Percentiles rank a stretch among this genome's conserved stretches.
Conservation (phyloP, 2,113 vertebrate genomes). For the Muntiacus muntjak region DNA sequence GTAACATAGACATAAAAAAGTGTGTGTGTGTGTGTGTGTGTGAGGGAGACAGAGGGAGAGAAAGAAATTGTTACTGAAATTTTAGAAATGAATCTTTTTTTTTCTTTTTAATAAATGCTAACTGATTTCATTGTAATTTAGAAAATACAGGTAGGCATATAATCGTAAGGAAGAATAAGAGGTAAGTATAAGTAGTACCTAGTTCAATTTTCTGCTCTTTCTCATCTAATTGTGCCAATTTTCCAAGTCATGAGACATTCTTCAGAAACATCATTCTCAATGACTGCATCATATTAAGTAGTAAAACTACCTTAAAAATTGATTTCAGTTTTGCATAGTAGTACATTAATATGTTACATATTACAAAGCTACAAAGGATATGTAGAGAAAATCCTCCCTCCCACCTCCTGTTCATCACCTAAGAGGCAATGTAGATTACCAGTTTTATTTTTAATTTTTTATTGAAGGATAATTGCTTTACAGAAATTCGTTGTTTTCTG, state of each 20-base stretch:
- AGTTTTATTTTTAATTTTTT: background rate
- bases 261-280: background rate
- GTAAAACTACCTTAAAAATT: background rate
- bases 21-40: background rate
- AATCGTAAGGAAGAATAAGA: constrained; percentile 1
- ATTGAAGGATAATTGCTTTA: background rate
- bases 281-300: background rate
- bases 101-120: background rate
- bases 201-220: background rate
- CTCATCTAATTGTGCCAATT: background rate
- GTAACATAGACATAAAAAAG: background rate
- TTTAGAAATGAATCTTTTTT: background rate
- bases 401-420: background rate
- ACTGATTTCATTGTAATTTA: constrained; percentile 9
- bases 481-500: background rate
- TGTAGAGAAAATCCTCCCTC: background rate
- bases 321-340: background rate
- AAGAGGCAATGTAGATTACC: background rate
- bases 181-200: background rate
- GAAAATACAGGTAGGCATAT: background rate
- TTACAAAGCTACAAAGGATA: background rate
- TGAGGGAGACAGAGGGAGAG: background rate
- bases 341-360: background rate
- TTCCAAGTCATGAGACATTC: background rate
- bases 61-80: background rate